A percentile compares a stretch with the other conserved stretches of the same genome.
Conservation (phyloP, 1,140 invertebrate genomes). For the Leguminivora glycinivorella region DNA sequence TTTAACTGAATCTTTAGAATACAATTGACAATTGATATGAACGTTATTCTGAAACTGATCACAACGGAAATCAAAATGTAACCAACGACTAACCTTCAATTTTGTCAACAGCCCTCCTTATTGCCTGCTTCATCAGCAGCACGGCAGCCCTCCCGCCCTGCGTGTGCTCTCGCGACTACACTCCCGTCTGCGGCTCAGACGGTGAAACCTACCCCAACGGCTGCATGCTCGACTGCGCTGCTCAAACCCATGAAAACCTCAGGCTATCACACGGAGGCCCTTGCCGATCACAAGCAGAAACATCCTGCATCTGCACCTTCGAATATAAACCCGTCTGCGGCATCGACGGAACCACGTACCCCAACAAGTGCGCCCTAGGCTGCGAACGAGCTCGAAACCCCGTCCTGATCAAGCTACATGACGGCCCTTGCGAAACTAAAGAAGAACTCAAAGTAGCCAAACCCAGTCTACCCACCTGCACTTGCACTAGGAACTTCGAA, state of each 20-base stretch:
- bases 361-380: constrained; percentile 34
- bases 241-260: constrained; percentile 6
- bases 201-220: constrained; percentile 74
- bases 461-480: background rate
- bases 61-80: no score
- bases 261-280: constrained; percentile 11
- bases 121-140: constrained; percentile 37
- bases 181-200: constrained; percentile 78
- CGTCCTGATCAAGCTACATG: background rate
- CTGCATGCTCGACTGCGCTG: constrained; percentile 71
- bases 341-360: constrained; percentile 42
- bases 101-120: background rate
- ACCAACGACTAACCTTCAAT: background rate
- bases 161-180: constrained; percentile 62
- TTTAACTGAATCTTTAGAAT: no score
- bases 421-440: constrained; percentile 31
- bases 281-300: constrained; percentile 22
- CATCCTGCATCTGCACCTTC: constrained; percentile 38
- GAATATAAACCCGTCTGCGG: constrained; percentile 52
- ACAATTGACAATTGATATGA: background rate
- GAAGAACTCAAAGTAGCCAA: background rate
- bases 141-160: constrained; percentile 45
- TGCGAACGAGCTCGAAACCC: background rate
- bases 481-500: background rate
- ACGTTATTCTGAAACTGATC: no score